A percentile compares a stretch with the other conserved stretches of the same genome.
Evolutionary conservation across 1,140 invertebrate genomes (phyloP).

Genomic region (Brachionus plicatilis): DNA sequence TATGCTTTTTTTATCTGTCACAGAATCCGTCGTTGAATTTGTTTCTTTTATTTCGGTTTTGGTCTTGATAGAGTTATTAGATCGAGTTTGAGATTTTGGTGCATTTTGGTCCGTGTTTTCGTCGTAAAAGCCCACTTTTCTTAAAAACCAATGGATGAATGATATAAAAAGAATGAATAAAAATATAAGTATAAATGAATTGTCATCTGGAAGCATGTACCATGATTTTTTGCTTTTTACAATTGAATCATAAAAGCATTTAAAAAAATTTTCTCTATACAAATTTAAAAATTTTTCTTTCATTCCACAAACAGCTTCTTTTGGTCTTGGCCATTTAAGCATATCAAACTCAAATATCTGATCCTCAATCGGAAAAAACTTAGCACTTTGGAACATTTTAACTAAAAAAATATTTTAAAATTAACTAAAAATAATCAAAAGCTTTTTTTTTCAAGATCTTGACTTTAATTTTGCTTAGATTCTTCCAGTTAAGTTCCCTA

Average conservation of each 20-base stretch:
- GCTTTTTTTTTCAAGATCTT: too few species aligned
- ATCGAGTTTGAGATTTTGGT: neutral
- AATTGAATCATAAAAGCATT: neutral
- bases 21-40: neutral
- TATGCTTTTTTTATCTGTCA: neutral
- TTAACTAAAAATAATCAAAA: neutral
- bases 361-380: neutral
- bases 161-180: neutral
- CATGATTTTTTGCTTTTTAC: neutral
- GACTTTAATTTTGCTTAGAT: neutral
- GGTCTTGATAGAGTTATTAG: too few species aligned
- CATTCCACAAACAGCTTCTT: neutral
- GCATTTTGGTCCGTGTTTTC: neutral
- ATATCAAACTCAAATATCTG: neutral
- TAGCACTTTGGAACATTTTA: neutral
- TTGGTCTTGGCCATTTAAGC: neutral
- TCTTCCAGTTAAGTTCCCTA: neutral
- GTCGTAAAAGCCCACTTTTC: neutral
- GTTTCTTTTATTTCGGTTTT: too few species aligned
- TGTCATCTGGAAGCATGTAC: neutral
- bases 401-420: neutral
- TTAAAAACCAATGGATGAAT: neutral
- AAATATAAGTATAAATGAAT: neutral
- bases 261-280: neutral
- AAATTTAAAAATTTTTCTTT: neutral